Evolutionary conservation across 2,888 invertebrate species (phyloP).

Genomic region (Polydrusus pterygomalis): DNA sequence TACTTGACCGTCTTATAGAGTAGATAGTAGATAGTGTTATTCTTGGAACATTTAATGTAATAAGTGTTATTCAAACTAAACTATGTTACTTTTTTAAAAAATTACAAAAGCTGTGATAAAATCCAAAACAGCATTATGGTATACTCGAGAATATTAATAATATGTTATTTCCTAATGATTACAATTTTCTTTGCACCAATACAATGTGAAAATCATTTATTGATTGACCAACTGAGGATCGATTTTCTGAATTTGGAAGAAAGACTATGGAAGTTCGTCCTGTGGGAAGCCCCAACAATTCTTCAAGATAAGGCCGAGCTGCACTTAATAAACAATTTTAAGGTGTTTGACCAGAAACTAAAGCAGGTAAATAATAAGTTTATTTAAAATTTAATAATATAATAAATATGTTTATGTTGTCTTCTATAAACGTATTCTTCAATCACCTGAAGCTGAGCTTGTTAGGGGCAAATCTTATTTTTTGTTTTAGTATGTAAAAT

Average conservation of each 20-base stretch:
- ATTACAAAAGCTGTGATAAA: neutral
- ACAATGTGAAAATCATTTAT: constrained; percentile 24
- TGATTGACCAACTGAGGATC: constrained; percentile 52
- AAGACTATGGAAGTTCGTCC: constrained; percentile 53
- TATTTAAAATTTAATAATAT: no score
- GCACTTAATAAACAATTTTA: constrained; percentile 38
- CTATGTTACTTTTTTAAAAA: neutral
- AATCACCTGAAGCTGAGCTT: no score
- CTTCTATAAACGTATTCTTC: no score
- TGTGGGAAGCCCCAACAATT: constrained; percentile 29
- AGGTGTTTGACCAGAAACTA: constrained; percentile 42
- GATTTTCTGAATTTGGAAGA: constrained; percentile 56
- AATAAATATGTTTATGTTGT: no score
- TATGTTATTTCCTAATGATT: neutral
- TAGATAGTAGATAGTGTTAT: neutral
- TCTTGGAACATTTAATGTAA: neutral
- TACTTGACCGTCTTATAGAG: neutral
- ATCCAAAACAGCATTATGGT: neutral
- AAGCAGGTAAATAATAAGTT: no score
- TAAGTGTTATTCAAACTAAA: neutral
- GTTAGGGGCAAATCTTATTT: no score
- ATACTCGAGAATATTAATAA: neutral
- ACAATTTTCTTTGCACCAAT: neutral
- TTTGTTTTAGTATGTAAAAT: no score
- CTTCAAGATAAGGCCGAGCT: constrained; percentile 29